Evolutionary conservation across 2,797 vertebrate genomes (phyloP), one percentile per base, ranked within the genome.

Genomic region (Sebastes dallii): DNA sequence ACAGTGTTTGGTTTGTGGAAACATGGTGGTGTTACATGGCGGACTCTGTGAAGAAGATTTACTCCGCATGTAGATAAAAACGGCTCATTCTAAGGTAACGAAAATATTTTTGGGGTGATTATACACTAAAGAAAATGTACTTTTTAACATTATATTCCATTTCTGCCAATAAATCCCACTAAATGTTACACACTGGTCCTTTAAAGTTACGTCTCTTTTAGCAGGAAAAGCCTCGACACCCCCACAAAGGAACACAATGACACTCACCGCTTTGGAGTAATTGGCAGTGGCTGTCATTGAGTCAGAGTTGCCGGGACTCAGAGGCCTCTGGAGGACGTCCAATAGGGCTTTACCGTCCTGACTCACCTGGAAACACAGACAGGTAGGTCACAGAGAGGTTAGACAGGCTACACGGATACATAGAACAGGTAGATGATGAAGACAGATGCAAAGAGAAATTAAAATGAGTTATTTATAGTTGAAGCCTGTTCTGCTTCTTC

Each of bases 231-330:
- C 5, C 14, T 22, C 4, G 3, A 29, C 7, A 11, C 0, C 46
- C 18, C 20, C 29, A 14, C 3, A 30, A 24, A 61, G 10, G 2
- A 34, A 22, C 13, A 64, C 1, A 24, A 29, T 3, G 39, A 3
- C 24, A 90, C 93, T 88, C 39, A 99, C 99, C 5, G 99, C 98
- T 94, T 99, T 98, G 87, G 99, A 99, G 92, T 99, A 99, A 91
- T 99, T 99, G 78, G 99, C 99, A 6, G 97, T 97, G 61, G 99
- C 99, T 0, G 99, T 99, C 86, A 99, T 96, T 4, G 98, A 99
- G 62, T 99, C 98, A 0, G 98, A 96, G 91, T 99, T 99, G 16
- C 97, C 97, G 1, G 99, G 99, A 86, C 98, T 97, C 90, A 99
- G 93, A 13, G 99, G 99, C 58, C 99, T 96, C 94, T 99, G 98